Evolutionary conservation across 2,113 vertebrate species (phyloP), one percentile per base, ranked within the genome.

Genomic region (Vimba vimba): DNA sequence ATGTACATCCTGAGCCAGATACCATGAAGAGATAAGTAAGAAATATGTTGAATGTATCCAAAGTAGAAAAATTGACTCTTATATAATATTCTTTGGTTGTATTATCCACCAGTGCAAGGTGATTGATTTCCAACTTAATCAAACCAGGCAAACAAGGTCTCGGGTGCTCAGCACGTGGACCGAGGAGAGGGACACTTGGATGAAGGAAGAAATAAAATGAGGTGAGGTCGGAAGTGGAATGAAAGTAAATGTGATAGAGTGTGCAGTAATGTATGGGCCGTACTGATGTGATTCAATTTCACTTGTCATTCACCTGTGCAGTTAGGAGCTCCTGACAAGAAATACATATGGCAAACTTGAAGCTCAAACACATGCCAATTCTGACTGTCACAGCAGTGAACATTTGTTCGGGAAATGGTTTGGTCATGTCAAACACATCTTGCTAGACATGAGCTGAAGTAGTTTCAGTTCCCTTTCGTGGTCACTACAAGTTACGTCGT

Each of bases 81-180:
- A 60, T 64, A 27, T 62, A 64, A 45, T 2, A 80, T 64, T 64
- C 23, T 45, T 64, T 80, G 59, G 13, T 27, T 64, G 59, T 64
- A 64, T 64, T 47, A 27, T 79, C 23, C 57, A 43, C 62, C 10
- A 55, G 11, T 39, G 19, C 5, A 23, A 7, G 11, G 39, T 87
- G 81, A 87, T 83, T 83, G 81, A 77, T 87, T 78, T 76, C 62
- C 81, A 71, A 79, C 81, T 84, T 83, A 87, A 83, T 78, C 74
- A 83, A 83, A 57, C n/a, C 15, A 3, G 82, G 66, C 80, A 87
- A 87, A 87, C 69, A 82, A 77, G 62, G 39, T 36, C 33, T 73
- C 12, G 36, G 50, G 74, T 55, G 36, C 47, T 27, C 50, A 83
- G 30, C 47, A 59, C n/a, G 43, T 25, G 39, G 47, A 27, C 33